phyloP scores from a whole-genome alignment of 2,113 vertebrate species.

The Notiomystis cincta region DNA sequence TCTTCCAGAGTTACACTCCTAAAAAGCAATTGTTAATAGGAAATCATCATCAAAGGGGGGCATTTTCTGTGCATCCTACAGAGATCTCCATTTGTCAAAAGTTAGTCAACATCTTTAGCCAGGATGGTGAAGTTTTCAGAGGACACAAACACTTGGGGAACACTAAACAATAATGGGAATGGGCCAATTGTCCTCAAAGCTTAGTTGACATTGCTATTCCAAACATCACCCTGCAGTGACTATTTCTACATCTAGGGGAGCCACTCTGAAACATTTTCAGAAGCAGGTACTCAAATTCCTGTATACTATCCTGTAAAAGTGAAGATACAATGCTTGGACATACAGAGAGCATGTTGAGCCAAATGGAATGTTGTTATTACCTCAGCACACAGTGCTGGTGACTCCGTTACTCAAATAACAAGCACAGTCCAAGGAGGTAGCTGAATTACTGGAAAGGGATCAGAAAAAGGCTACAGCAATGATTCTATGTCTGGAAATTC shows the following conservation, averaged over 20 bases:
- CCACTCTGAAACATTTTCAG: not conserved
- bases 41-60: not conserved
- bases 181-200: not conserved
- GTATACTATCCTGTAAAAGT: not conserved
- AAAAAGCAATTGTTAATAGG: conserved; percentile 44
- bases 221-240: not conserved
- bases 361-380: not conserved
- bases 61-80: conserved; percentile 7
- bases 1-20: not conserved
- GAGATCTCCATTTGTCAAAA: conserved; percentile 21
- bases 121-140: conserved; percentile 3
- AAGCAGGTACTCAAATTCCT: not conserved
- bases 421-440: not conserved
- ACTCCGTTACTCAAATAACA: not conserved
- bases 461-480: conserved; percentile 16
- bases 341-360: not conserved
- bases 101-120: conserved; percentile 22
- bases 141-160: not conserved
- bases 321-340: not conserved
- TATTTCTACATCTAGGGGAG: not conserved
- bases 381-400: not conserved
- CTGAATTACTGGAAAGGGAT: not conserved
- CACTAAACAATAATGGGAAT: not conserved
- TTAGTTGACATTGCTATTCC: not conserved
- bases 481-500: conserved; percentile 30